Percentiles rank a stretch among this genome's conserved stretches.
phyloP scores from a whole-genome alignment of 2,888 invertebrate genomes.

The Drosophila ustulata region DNA sequence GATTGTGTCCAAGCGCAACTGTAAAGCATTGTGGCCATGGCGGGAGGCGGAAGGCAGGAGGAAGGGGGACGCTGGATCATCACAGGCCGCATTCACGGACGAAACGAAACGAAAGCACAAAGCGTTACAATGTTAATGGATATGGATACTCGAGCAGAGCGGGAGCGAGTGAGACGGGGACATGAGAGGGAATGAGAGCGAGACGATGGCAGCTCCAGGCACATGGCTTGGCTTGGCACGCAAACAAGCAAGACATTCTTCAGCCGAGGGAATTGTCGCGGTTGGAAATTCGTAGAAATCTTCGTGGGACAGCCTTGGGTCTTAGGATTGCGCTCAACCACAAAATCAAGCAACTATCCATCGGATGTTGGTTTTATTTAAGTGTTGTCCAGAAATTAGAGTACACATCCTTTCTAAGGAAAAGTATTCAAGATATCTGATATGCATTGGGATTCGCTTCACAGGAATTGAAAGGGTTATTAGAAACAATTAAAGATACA shows the following conservation, averaged over 20 bases:
- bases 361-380: not conserved
- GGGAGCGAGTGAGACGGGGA: constrained; percentile 13
- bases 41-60: constrained; percentile 7
- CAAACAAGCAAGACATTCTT: constrained; percentile 36
- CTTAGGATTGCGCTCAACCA: constrained; percentile 5
- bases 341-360: not conserved
- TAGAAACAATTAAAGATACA: too few species aligned
- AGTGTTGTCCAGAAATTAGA: not conserved
- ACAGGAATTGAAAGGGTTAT: too few species aligned
- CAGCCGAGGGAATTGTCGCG: constrained; percentile 24
- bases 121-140: constrained; percentile 73
- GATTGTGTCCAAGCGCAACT: constrained; percentile 74
- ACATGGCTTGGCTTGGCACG: constrained; percentile 11
- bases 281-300: constrained; percentile 45
- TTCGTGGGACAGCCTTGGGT: constrained; percentile 15
- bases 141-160: constrained; percentile 49
- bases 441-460: too few species aligned
- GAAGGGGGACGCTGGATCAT: constrained; percentile 18
- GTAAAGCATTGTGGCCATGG: constrained; percentile 25
- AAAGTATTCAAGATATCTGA: not conserved
- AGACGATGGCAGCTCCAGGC: constrained; percentile 12
- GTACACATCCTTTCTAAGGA: not conserved
- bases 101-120: constrained; percentile 72
- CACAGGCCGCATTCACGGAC: constrained; percentile 51
- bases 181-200: constrained; percentile 1